Evolutionary conservation across 1,140 invertebrate species (phyloP).

Genomic region (Anastrepha obliqua): DNA sequence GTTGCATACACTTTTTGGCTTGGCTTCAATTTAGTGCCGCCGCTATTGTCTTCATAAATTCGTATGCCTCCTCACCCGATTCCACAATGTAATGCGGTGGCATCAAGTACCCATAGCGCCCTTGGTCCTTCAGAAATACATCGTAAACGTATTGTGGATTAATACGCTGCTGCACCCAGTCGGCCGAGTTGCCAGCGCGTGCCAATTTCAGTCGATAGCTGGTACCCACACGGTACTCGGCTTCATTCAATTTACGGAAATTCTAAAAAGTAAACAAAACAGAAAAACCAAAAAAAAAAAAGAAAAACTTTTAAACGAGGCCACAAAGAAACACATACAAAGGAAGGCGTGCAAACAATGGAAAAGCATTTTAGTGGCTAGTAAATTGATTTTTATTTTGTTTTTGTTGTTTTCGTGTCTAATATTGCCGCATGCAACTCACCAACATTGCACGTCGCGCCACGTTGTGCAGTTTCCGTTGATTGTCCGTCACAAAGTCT

Average conservation of each 20-base stretch:
- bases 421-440: neutral
- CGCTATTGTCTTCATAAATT: slow-evolving; percentile 83
- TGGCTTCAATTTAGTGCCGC: slow-evolving; percentile 62
- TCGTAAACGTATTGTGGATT: slow-evolving; percentile 85
- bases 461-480: slow-evolving; percentile 61
- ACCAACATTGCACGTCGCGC: slow-evolving; percentile 63
- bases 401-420: neutral
- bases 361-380: slow-evolving; percentile 4
- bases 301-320: neutral
- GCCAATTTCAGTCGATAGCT: slow-evolving; percentile 69
- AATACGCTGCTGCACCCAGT: slow-evolving; percentile 82
- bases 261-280: slow-evolving; percentile 58
- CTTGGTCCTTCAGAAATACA: slow-evolving; percentile 87
- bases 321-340: neutral
- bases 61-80: slow-evolving; percentile 86
- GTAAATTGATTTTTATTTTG: slow-evolving; percentile 41
- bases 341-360: neutral
- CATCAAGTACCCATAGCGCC: slow-evolving; percentile 85
- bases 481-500: slow-evolving; percentile 67
- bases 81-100: slow-evolving; percentile 85
- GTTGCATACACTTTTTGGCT: slow-evolving; percentile 1
- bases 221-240: slow-evolving; percentile 68
- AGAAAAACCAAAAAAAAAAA: neutral
- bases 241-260: slow-evolving; percentile 65
- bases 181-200: slow-evolving; percentile 78